Percentiles rank a stretch among this genome's conserved stretches.
Evolutionary conservation across 2,797 vertebrate species (phyloP).

Genomic region (Parauchenoglanis punctatus): DNA sequence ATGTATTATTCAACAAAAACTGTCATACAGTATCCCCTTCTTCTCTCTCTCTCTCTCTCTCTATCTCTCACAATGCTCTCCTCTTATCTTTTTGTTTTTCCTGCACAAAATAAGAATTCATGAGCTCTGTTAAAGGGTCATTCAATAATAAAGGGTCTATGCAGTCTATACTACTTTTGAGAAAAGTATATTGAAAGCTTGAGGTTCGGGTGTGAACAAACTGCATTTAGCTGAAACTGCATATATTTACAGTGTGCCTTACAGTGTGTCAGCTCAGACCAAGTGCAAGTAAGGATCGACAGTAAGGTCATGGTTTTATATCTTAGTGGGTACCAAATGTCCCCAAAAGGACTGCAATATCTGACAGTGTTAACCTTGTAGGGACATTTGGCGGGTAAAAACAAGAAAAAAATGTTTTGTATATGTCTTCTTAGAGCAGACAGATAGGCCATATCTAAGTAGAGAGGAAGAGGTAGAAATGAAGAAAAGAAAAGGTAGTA

Average conservation of each 20-base stretch:
- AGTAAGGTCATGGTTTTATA: not conserved
- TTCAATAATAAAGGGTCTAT: constrained; percentile 37
- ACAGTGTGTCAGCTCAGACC: constrained; percentile 24
- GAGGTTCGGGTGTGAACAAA: constrained; percentile 14
- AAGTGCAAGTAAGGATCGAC: constrained; percentile 26
- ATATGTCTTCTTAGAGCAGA: not conserved
- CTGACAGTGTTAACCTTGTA: not conserved
- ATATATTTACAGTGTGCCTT: not conserved
- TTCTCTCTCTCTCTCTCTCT: constrained; percentile 48
- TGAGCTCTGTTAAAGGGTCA: constrained; percentile 40
- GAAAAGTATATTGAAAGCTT: constrained; percentile 33
- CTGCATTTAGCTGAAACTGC: constrained; percentile 1
- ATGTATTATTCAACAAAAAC: constrained; percentile 81
- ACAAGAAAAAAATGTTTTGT: not conserved
- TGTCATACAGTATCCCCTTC: constrained; percentile 61
- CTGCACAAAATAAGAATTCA: constrained; percentile 47
- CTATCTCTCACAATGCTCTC: not conserved
- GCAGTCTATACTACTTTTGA: constrained; percentile 13
- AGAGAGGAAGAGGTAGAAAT: constrained; percentile 43
- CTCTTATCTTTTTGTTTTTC: constrained; percentile 48
- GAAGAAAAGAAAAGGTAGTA: not conserved
- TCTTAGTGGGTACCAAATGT: not conserved
- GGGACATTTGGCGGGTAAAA: not conserved
- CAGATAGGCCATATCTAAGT: not conserved
- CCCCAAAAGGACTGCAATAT: not conserved